A percentile compares a stretch with the other conserved stretches of the same genome.
phyloP scores from a whole-genome alignment of 2,797 vertebrate species.

The Parauchenoglanis ngamensis region DNA sequence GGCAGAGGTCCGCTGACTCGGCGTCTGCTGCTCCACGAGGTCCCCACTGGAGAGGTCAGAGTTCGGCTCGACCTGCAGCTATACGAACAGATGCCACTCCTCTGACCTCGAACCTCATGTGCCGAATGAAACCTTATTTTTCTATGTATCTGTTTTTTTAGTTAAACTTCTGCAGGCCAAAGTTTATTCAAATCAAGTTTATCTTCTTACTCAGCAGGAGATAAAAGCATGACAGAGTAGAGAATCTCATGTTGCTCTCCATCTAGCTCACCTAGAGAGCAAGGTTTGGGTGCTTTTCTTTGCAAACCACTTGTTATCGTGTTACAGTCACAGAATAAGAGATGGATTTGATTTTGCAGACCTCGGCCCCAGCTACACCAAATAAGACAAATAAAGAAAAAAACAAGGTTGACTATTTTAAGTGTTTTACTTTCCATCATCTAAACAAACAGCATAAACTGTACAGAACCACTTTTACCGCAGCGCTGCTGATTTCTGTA shows the following conservation, averaged over 20 bases:
- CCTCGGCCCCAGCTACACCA: background rate
- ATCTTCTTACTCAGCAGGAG: background rate
- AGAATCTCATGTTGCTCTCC: background rate
- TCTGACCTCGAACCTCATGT: constrained; percentile 18
- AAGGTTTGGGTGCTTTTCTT: background rate
- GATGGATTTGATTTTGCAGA: background rate
- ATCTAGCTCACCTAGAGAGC: background rate
- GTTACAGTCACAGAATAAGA: background rate
- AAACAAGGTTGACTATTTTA: background rate
- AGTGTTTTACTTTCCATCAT: background rate
- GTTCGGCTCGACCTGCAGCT: constrained; percentile 95
- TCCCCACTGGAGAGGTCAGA: constrained; percentile 93
- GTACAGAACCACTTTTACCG: background rate
- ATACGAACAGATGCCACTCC: constrained; percentile 73
- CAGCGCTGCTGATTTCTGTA: too few species aligned
- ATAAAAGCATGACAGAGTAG: background rate
- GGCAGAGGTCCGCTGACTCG: constrained; percentile 87
- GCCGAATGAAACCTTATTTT: background rate
- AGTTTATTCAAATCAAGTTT: background rate
- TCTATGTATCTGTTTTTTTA: background rate
- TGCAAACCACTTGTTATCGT: background rate
- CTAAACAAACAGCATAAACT: background rate
- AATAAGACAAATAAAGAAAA: background rate
- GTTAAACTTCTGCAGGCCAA: constrained; percentile 4
- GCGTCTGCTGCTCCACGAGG: constrained; percentile 92